Evolutionary conservation across 2,888 invertebrate genomes (phyloP), one percentile per base, ranked within the genome.

Genomic region (Phanerotoma sp.): DNA sequence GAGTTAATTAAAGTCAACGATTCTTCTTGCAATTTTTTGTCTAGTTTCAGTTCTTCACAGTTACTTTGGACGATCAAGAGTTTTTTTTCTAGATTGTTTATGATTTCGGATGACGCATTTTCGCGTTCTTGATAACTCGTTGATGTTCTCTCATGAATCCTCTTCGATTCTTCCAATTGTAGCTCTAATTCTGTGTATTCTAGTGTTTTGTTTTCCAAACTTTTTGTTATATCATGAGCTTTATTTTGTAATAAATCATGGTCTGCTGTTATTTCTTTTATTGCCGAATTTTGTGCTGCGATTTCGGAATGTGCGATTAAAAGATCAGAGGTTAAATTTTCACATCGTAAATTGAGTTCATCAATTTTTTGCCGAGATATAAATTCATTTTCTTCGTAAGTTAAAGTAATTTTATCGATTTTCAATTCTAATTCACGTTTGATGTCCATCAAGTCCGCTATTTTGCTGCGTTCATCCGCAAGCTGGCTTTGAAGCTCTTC

Each of bases 401-500:
- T 20, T 15, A 25, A 40, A 5, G 18, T n/a, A 18, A 32, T 22
- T 6, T 55, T 40, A 10, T 55, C 33, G 11, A 51, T 38, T 51
- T 49, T 45, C 2, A 41, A 32, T 52, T 35, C 28, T 54, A 41
- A 30, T 3, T 41, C 7, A 51, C 30, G 2, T 59, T 50, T 52
- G 9, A 57, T 50, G 5, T 60, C 53, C 18, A 32, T 20, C 42
- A 62, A 53, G 15, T 58, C 38, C 5, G 54, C 32, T n/a, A 64
- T 52, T 44, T 60, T 65, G 51, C 69, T 67, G 35, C 67, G 69
- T 51, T 74, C 73, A 38, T 70, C 68, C 1, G 66, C 62, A 44
- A 73, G 49, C 60, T 69, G 69, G 51, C 44, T 61, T 66, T 71
- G 40, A 69, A 57, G 56, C 68, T 75, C 60, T 61, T 67, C 57